These are phyloP conservation scores for Chymomyza caudatula DNA, from an alignment of 2,888 invertebrate genomes.

Conservation along the genomic window DNA sequence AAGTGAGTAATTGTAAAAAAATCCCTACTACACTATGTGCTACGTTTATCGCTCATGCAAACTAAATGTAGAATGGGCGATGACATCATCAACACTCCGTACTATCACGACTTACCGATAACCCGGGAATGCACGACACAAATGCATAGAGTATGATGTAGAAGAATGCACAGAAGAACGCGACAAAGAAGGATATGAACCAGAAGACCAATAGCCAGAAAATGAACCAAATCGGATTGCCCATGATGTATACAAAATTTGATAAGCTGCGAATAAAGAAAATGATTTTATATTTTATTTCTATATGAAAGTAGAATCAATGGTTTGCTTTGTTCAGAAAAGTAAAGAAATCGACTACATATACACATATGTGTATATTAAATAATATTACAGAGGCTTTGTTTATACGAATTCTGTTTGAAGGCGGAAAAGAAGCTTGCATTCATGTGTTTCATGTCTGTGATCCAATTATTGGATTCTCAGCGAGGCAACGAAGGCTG, in stretches of 20 bases:
- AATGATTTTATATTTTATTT: too few species aligned
- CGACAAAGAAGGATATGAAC: conserved; percentile 84
- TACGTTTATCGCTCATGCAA: conserved; percentile 18
- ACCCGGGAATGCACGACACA: conserved; percentile 83
- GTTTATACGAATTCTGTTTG: too few species aligned
- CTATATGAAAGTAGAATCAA: too few species aligned
- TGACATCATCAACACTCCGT: conserved; percentile 1
- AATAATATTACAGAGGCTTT: too few species aligned
- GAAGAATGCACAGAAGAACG: conserved; percentile 83
- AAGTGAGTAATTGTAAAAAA: conserved; percentile 46
- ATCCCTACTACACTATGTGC: conserved; percentile 29
- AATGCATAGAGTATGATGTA: conserved; percentile 85
- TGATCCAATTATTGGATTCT: too few species aligned
- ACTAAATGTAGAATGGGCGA: neutral
- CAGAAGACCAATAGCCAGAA: conserved; percentile 86
- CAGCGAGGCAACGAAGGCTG: too few species aligned
- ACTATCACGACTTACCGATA: conserved; percentile 81
- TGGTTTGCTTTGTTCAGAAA: too few species aligned
- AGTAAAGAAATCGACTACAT: too few species aligned
- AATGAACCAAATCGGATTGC: conserved; percentile 83
- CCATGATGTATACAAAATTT: conserved; percentile 78
- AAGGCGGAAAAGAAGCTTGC: too few species aligned
- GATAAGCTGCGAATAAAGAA: conserved; percentile 9
- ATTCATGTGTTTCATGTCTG: too few species aligned
- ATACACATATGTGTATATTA: too few species aligned